These are phyloP conservation scores for Nestor notabilis DNA, from an alignment of 2,113 vertebrate genomes.

Conservation along the genomic window DNA sequence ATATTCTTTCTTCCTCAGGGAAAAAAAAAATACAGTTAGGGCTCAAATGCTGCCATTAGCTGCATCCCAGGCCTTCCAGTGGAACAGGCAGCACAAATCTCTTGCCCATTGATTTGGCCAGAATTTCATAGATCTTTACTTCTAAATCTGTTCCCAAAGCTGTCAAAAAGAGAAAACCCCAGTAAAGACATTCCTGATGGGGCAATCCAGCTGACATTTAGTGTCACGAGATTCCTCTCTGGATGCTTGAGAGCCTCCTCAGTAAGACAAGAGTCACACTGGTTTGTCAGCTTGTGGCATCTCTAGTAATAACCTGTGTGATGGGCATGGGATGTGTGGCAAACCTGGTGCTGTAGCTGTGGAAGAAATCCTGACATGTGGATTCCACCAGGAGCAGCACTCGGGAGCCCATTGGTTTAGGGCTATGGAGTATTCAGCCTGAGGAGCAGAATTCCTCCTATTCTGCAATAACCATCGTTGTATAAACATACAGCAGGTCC, in stretches of 20 bases:
- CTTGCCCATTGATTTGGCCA: background rate
- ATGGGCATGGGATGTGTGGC: background rate
- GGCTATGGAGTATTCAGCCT: background rate
- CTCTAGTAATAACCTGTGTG: background rate
- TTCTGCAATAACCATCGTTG: background rate
- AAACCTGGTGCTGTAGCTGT: background rate
- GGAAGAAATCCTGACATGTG: background rate
- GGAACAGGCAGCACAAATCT: background rate
- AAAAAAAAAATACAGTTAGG: rapidly evolving
- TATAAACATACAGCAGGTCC: conserved; percentile 13
- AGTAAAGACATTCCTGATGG: background rate
- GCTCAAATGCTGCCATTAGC: background rate
- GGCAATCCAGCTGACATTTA: background rate
- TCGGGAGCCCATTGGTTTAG: background rate
- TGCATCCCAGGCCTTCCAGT: background rate
- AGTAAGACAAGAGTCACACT: background rate
- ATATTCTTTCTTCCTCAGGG: background rate
- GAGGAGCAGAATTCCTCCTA: background rate
- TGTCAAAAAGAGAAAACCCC: background rate
- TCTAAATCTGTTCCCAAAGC: background rate
- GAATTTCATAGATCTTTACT: background rate
- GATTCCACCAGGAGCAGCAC: rapidly evolving
- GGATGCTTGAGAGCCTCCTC: background rate
- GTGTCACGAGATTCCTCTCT: background rate
- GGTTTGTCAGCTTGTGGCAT: rapidly evolving